A percentile compares a stretch with the other conserved stretches of the same genome.
Conservation (phyloP, 2,797 vertebrate genomes). For the Sebastes hubbsi region DNA sequence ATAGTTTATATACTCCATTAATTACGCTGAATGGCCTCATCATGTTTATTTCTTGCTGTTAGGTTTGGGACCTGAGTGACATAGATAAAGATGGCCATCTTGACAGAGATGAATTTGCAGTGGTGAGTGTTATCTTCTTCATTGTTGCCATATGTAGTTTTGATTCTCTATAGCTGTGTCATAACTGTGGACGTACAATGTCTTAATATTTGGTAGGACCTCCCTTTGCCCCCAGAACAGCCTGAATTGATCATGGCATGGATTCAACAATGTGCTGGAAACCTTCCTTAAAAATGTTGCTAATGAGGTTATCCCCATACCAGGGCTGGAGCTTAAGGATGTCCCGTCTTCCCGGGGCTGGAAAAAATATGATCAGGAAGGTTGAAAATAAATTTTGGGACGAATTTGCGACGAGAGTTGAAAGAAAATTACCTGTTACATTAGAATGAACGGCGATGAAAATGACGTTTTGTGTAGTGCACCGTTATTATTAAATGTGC, state of each 20-base stretch:
- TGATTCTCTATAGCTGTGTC: not conserved
- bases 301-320: too few relatives aligned
- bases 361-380: too few relatives aligned
- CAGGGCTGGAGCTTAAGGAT: too few relatives aligned
- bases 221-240: not conserved
- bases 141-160: not conserved
- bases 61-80: conserved; percentile 99
- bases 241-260: not conserved
- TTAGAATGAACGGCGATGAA: too few relatives aligned
- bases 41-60: not conserved
- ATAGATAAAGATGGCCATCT: conserved; percentile 98
- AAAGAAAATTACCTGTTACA: too few relatives aligned
- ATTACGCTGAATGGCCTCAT: not conserved
- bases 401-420: too few relatives aligned
- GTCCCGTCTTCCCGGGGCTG: too few relatives aligned
- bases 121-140: conserved; percentile 81
- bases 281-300: too few relatives aligned
- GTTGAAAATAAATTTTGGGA: too few relatives aligned
- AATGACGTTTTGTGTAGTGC: too few relatives aligned
- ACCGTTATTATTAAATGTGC: too few relatives aligned
- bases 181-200: not conserved
- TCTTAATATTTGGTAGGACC: not conserved
- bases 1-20: not conserved
- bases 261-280: not conserved
- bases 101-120: conserved; percentile 97